A percentile compares a stretch with the other conserved stretches of the same genome.
Evolutionary conservation across 2,888 invertebrate genomes (phyloP).

Genomic region (Villa cingulata): DNA sequence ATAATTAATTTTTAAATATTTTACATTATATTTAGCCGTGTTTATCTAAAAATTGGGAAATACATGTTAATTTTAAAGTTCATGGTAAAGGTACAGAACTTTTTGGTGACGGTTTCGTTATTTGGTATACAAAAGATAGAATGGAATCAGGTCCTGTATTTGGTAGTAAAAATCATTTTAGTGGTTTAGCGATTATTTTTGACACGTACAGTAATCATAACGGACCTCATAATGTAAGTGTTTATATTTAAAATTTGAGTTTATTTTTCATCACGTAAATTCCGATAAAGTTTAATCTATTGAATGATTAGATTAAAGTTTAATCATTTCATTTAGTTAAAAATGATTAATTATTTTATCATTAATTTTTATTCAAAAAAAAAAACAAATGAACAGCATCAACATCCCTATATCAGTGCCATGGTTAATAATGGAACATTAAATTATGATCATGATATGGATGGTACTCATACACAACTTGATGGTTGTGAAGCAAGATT

Average conservation of each 20-base stretch:
- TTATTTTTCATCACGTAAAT: too few species aligned
- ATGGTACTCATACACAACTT: conserved; percentile 95
- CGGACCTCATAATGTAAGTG: conserved; percentile 89
- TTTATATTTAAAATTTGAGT: too few species aligned
- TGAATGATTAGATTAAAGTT: not conserved
- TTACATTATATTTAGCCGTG: conserved; percentile 50
- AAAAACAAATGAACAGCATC: too few species aligned
- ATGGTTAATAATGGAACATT: conserved; percentile 95
- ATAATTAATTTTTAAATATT: not conserved
- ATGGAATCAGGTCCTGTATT: conserved; percentile 80
- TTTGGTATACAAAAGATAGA: conserved; percentile 83
- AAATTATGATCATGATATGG: conserved; percentile 94
- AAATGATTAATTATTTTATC: too few species aligned
- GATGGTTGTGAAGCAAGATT: conserved; percentile 90
- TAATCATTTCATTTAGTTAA: too few species aligned
- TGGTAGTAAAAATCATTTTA: conserved; percentile 85
- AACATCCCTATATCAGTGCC: conserved; percentile 95
- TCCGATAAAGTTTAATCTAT: too few species aligned
- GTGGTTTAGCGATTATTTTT: conserved; percentile 78
- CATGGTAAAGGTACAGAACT: conserved; percentile 88
- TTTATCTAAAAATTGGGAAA: conserved; percentile 83
- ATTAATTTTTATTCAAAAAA: too few species aligned
- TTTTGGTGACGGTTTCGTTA: conserved; percentile 93
- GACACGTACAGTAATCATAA: conserved; percentile 99
- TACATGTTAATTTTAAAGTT: conserved; percentile 91